phyloP scores from a whole-genome alignment of 2,113 vertebrate genomes.

The Corythaeola cristata region DNA sequence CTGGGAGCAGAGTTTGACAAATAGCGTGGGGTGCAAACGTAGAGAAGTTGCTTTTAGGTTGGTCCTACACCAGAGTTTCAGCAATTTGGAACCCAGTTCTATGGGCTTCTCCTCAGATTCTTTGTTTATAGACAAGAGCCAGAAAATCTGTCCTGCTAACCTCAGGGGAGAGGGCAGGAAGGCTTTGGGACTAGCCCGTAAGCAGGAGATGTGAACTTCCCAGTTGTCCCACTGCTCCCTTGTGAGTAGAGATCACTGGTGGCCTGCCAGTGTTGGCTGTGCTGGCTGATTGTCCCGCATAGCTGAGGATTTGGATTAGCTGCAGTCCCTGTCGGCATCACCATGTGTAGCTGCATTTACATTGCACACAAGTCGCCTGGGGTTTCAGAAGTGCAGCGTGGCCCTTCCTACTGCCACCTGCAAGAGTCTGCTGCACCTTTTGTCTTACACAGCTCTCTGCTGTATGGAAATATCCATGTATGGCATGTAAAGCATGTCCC shows the following conservation, averaged over 20 bases:
- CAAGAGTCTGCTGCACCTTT: background rate
- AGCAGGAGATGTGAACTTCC: background rate
- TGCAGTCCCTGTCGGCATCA: background rate
- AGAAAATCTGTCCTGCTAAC: background rate
- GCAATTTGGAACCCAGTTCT: background rate
- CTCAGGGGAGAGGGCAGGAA: background rate
- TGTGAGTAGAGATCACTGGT: background rate
- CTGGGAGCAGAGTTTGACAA: background rate
- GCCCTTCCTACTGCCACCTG: background rate
- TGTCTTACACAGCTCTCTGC: background rate
- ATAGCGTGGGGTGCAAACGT: background rate
- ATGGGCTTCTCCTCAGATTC: background rate
- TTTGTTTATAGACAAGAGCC: background rate
- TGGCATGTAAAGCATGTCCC: background rate
- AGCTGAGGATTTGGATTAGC: background rate
- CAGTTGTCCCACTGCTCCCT: background rate
- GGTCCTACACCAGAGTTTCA: background rate
- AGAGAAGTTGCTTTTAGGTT: background rate
- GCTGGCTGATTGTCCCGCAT: background rate
- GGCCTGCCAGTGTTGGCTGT: background rate
- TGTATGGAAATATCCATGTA: background rate
- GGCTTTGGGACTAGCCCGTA: background rate
- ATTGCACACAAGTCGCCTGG: fast-evolving
- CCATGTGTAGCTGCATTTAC: background rate
- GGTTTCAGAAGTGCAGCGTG: background rate